Conservation (phyloP, 2,797 vertebrate species). For the Picus viridis region DNA sequence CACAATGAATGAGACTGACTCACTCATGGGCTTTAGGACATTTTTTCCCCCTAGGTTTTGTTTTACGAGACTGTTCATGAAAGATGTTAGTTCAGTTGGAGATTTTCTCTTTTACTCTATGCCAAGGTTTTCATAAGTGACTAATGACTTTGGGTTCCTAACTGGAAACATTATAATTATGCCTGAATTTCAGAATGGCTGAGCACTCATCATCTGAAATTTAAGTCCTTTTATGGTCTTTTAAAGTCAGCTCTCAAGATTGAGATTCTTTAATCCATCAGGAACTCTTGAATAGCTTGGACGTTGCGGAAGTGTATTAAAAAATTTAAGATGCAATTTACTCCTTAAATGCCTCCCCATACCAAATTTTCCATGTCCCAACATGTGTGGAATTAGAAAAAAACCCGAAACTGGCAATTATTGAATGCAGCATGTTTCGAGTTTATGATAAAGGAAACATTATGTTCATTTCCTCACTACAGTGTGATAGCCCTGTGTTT, state of each 20-base stretch:
- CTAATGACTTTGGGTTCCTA: conserved; percentile 71
- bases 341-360: conserved; percentile 25
- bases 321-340: conserved; percentile 54
- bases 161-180: conserved; percentile 61
- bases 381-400: conserved; percentile 1
- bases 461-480: conserved; percentile 1
- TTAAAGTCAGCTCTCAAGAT: conserved; percentile 43
- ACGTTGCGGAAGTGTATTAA: conserved; percentile 47
- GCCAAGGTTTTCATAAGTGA: conserved; percentile 73
- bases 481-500: not conserved
- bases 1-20: conserved; percentile 44
- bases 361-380: conserved; percentile 31
- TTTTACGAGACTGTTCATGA: conserved; percentile 56
- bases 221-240: conserved; percentile 68
- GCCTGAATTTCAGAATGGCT: conserved; percentile 65
- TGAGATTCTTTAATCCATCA: conserved; percentile 48
- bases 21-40: conserved; percentile 27
- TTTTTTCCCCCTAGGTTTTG: conserved; percentile 46
- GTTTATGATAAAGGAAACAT: conserved; percentile 25
- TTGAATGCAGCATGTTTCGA: conserved; percentile 3
- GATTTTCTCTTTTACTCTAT: conserved; percentile 56
- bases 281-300: conserved; percentile 37
- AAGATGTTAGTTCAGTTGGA: conserved; percentile 63
- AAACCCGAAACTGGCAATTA: not conserved
- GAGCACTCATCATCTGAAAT: conserved; percentile 63